Percentiles rank a stretch among this genome's conserved stretches.
These are phyloP conservation scores for Coranthus polyacanthus DNA, from an alignment of 2,797 vertebrate genomes.

Conservation along the genomic window DNA sequence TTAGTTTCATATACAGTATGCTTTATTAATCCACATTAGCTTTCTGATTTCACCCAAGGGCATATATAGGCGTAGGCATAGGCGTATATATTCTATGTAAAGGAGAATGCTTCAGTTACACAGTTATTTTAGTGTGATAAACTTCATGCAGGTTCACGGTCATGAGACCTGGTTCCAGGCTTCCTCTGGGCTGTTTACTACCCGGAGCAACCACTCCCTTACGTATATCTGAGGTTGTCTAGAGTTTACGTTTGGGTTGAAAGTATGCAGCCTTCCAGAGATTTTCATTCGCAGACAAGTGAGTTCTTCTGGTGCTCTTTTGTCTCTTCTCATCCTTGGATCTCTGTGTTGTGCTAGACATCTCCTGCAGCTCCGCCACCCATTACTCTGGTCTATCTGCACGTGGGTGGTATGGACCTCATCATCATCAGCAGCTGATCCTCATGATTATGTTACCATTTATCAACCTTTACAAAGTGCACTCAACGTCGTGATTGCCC, in stretches of 20 bases:
- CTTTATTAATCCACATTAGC: no score
- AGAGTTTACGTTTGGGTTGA: not conserved
- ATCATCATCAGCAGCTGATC: constrained; percentile 37
- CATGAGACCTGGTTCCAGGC: constrained; percentile 12
- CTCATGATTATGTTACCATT: constrained; percentile 19
- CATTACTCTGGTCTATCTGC: constrained; percentile 10
- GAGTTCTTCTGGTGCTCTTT: not conserved
- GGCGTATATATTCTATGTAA: no score
- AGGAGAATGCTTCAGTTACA: not conserved
- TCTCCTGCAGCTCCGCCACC: constrained; percentile 2
- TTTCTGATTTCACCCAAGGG: no score
- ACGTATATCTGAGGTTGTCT: not conserved
- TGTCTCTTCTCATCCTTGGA: not conserved
- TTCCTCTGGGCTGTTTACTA: not conserved
- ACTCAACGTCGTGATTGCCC: no score
- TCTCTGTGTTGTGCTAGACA: not conserved
- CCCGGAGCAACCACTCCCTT: not conserved
- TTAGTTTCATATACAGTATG: not conserved
- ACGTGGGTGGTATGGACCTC: constrained; percentile 14
- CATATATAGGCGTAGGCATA: no score
- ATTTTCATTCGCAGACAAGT: constrained; percentile 1
- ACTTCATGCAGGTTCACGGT: not conserved
- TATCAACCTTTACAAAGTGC: constrained; percentile 9
- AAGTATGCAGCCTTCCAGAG: not conserved
- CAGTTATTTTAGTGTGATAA: not conserved